Evolutionary conservation across 2,113 vertebrate species (phyloP).

Genomic region (Eptesicus fuscus): DNA sequence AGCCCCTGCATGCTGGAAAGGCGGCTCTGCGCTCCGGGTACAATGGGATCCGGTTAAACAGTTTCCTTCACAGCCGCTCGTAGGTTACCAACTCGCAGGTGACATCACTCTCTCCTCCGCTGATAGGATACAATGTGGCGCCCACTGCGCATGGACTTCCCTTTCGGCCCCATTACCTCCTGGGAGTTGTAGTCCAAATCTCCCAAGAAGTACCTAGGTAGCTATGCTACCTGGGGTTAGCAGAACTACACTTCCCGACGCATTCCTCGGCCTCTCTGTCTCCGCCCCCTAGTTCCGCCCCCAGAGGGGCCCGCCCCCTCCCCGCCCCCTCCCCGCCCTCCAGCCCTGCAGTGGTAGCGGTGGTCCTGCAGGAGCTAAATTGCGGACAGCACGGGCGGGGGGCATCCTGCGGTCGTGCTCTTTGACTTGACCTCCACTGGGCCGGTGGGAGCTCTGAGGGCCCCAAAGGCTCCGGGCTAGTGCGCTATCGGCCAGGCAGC

Average conservation of each 20-base stretch:
- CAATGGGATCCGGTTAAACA: slow-evolving; percentile 79
- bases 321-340: slow-evolving; percentile 10
- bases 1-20: slow-evolving; percentile 76
- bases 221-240: rapidly evolving
- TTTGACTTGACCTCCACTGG: slow-evolving; percentile 59
- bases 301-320: slow-evolving; percentile 14
- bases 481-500: not conserved
- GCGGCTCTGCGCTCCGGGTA: slow-evolving; percentile 65
- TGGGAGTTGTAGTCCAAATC: slow-evolving; percentile 73
- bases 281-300: not conserved
- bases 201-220: rapidly evolving
- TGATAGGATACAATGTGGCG: slow-evolving; percentile 65
- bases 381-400: not conserved
- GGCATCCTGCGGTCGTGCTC: not conserved
- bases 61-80: slow-evolving; percentile 69
- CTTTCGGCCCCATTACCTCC: not conserved
- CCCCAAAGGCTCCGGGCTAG: not conserved
- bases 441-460: not conserved
- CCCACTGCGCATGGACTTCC: slow-evolving; percentile 70
- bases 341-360: not conserved
- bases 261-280: rapidly evolving
- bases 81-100: slow-evolving; percentile 80
- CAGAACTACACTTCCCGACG: slow-evolving; percentile 69
- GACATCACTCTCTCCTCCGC: slow-evolving; percentile 83
- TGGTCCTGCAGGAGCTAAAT: not conserved